Evolutionary conservation across 2,888 invertebrate species (phyloP).

Genomic region (Andricus curvator): DNA sequence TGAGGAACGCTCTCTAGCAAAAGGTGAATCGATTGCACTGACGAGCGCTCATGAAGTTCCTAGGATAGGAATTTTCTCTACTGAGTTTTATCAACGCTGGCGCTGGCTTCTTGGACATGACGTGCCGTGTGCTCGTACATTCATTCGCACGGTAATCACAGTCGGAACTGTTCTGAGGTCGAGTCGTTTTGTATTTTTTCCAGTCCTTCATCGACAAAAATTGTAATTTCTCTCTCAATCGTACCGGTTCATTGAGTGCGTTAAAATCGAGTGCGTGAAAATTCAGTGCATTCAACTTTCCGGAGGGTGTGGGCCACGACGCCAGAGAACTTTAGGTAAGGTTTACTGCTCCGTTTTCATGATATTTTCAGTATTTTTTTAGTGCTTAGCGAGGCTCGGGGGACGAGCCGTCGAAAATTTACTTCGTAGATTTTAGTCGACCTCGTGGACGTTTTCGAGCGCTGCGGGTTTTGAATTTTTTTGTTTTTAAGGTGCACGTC

Average conservation of each 20-base stretch:
- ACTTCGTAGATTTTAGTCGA: slow-evolving; percentile 15
- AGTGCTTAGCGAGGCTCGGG: neutral
- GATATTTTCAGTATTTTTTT: slow-evolving; percentile 32
- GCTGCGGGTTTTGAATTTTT: slow-evolving; percentile 43
- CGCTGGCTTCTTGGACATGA: slow-evolving; percentile 65
- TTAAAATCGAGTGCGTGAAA: slow-evolving; percentile 55
- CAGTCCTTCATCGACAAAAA: slow-evolving; percentile 48
- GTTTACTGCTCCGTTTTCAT: slow-evolving; percentile 20
- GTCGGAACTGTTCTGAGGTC: slow-evolving; percentile 66
- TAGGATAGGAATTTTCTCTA: neutral
- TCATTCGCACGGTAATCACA: slow-evolving; percentile 68
- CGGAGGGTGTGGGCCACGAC: slow-evolving; percentile 70
- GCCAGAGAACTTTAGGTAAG: slow-evolving; percentile 69
- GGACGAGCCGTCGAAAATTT: slow-evolving; percentile 33
- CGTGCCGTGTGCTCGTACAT: slow-evolving; percentile 56
- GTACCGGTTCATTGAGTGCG: slow-evolving; percentile 41
- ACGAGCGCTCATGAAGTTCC: neutral
- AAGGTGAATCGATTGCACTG: neutral
- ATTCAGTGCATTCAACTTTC: slow-evolving; percentile 55
- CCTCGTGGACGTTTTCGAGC: neutral
- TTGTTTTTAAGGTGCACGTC: slow-evolving; percentile 21
- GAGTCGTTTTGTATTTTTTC: slow-evolving; percentile 59
- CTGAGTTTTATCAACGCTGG: slow-evolving; percentile 50
- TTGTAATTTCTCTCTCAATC: slow-evolving; percentile 45
- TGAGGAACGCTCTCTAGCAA: neutral